Evolutionary conservation across 2,113 vertebrate genomes (phyloP).

Genomic region (Anarrhichthys ocellatus): DNA sequence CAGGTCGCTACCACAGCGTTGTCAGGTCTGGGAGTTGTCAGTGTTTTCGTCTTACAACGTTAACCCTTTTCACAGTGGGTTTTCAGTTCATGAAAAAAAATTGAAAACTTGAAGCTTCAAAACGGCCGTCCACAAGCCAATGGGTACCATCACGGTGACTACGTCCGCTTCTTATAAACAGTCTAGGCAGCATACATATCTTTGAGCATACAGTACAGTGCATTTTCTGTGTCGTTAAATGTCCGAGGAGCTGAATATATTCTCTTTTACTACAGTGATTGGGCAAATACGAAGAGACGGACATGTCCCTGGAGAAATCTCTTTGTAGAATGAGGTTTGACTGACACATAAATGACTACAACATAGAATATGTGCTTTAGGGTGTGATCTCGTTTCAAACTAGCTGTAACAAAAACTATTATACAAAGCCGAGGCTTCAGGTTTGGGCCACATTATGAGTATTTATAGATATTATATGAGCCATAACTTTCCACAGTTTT

Average conservation of each 20-base stretch:
- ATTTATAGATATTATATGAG: conserved; percentile 75
- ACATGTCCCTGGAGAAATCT: conserved; percentile 1
- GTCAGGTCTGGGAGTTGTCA: too few species aligned
- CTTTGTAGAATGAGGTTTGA: conserved; percentile 23
- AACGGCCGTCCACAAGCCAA: too few species aligned
- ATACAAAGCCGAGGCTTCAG: conserved; percentile 28
- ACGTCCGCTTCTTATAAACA: neutral
- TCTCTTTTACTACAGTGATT: conserved; percentile 6
- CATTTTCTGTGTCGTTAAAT: neutral
- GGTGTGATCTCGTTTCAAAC: conserved; percentile 58
- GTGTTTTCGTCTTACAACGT: neutral
- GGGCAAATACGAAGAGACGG: neutral
- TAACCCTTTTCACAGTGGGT: neutral
- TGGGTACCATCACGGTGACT: too few species aligned
- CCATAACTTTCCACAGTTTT: conserved; percentile 70
- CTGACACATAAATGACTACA: conserved; percentile 34
- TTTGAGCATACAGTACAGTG: neutral
- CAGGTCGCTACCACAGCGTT: neutral
- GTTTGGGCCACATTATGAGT: conserved; percentile 56
- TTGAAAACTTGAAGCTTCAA: too few species aligned
- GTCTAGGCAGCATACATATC: neutral
- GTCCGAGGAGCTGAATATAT: neutral
- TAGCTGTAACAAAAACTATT: conserved; percentile 60
- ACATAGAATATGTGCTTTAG: conserved; percentile 40
- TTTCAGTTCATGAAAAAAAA: neutral